phyloP scores from a whole-genome alignment of 2,113 vertebrate genomes.

The Oxygymnocypris stewartii region DNA sequence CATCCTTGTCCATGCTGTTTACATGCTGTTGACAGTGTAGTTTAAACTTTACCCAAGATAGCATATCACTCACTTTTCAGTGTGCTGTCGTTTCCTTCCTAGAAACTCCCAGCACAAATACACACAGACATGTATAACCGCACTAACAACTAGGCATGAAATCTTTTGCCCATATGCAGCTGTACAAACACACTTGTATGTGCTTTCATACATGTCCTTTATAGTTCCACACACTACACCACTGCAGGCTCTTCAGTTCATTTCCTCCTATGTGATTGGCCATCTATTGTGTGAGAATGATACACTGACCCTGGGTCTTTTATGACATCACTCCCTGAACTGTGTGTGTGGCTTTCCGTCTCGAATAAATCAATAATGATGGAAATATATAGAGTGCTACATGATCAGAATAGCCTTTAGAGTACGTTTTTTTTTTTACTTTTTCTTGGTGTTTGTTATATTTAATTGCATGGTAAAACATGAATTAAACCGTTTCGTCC shows the following conservation, averaged over 20 bases:
- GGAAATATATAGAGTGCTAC: not conserved
- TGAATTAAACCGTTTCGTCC: too few relatives aligned
- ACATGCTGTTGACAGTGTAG: constrained; percentile 60
- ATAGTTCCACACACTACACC: not conserved
- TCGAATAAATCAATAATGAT: not conserved
- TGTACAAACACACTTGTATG: not conserved
- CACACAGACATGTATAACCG: not conserved
- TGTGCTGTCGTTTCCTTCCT: constrained; percentile 60
- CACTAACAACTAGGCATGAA: not conserved
- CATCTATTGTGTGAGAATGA: too few relatives aligned
- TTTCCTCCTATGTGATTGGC: too few relatives aligned
- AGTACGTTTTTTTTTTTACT: too few relatives aligned
- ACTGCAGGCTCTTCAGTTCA: not conserved
- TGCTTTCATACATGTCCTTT: not conserved
- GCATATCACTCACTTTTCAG: constrained; percentile 59
- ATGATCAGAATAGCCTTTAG: not conserved
- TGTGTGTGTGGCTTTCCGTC: constrained; percentile 17
- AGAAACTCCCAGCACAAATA: constrained; percentile 13
- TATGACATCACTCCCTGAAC: too few relatives aligned
- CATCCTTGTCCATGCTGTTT: constrained; percentile 12
- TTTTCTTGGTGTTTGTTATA: not conserved
- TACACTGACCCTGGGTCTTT: constrained; percentile 8
- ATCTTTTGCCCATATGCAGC: not conserved
- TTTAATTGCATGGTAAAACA: not conserved
- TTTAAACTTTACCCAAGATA: constrained; percentile 61